phyloP scores from a whole-genome alignment of 2,113 vertebrate genomes.

The Platichthys stellatus region DNA sequence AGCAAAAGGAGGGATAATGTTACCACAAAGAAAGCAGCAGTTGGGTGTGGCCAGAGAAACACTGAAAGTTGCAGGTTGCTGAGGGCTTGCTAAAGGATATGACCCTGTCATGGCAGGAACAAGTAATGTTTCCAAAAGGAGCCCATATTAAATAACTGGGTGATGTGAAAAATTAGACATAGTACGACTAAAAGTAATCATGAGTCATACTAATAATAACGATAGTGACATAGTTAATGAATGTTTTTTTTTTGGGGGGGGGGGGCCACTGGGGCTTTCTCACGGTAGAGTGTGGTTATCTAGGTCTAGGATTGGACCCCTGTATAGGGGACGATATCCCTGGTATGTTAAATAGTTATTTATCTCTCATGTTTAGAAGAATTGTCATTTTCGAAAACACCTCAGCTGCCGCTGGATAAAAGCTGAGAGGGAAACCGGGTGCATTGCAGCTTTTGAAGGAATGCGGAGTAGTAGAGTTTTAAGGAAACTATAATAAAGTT shows the following conservation, averaged over 20 bases:
- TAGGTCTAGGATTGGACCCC: background rate
- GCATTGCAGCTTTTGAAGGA: background rate
- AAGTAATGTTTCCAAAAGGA: background rate
- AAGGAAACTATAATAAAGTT: background rate
- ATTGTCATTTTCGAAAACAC: background rate
- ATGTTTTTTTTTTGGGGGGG: background rate
- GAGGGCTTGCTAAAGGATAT: background rate
- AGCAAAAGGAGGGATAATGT: slow-evolving; percentile 31
- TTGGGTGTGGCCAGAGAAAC: slow-evolving; percentile 27
- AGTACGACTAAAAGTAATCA: background rate
- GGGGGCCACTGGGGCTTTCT: background rate
- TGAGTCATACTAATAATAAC: background rate
- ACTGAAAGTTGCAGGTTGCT: slow-evolving; percentile 1
- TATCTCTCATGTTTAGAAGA: background rate
- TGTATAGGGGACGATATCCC: background rate
- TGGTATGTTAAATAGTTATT: background rate
- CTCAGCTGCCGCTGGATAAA: background rate
- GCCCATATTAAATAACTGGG: background rate
- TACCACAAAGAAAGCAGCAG: slow-evolving; percentile 23
- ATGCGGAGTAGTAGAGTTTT: background rate
- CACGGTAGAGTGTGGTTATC: background rate
- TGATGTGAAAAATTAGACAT: background rate
- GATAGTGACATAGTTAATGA: background rate
- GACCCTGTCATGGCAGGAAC: background rate
- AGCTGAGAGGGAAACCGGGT: background rate